phyloP scores from a whole-genome alignment of 30 jellyfish, hydroid and myxozoan genomes.

The Hydra vulgaris region DNA sequence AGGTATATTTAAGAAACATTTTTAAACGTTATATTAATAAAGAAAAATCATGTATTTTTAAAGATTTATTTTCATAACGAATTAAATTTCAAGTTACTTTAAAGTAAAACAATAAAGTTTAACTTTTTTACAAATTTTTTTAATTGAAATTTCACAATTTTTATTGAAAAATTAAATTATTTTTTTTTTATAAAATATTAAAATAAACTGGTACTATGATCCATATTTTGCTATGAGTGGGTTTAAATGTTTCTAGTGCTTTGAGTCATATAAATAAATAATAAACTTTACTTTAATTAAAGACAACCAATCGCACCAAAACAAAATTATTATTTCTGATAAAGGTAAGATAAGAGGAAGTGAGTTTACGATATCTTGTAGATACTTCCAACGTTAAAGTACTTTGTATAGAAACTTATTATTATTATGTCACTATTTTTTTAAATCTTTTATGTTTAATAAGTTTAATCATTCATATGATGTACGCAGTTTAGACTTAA shows the following conservation, averaged over 20 bases:
- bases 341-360: neutral
- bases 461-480: neutral
- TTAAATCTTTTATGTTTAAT: neutral
- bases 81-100: neutral
- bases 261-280: neutral
- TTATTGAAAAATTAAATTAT: neutral
- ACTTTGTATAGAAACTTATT: neutral
- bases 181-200: too few relatives aligned
- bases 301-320: neutral
- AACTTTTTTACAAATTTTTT: too few relatives aligned
- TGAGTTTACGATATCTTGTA: neutral
- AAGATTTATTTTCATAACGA: neutral
- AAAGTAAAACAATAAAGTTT: neutral
- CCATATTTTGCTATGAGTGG: neutral
- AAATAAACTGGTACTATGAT: neutral
- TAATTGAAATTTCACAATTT: too few relatives aligned
- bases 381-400: neutral
- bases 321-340: neutral
- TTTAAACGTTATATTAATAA: too few relatives aligned
- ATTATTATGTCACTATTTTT: neutral
- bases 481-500: neutral
- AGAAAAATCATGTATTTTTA: neutral
- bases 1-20: neutral
- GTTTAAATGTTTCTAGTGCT: neutral
- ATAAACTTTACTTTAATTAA: neutral